Base-by-base conservation (phyloP, 2,797 vertebrate species). In the Rhabdomys pumilio region DNA sequence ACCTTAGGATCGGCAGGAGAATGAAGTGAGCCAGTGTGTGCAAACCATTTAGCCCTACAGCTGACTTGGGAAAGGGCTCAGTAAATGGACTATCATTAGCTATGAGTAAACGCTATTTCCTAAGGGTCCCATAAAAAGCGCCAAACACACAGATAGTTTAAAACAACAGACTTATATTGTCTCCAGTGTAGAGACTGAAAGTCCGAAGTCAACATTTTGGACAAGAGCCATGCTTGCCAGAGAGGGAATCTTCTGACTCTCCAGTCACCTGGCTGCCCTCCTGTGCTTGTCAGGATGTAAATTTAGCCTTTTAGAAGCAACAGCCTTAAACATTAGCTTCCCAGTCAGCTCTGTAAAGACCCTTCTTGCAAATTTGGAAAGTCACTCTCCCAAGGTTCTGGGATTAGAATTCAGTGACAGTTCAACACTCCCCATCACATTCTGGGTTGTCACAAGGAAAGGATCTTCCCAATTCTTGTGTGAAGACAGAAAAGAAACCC, bases 351-450 rank as follows among this genome's bases (percentile, higher is more conserved):
- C 57, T 53, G 55, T 83, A 61, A 89, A 69, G 41, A 90, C 26
- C 19, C 44, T 50, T 13, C 63, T 86, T 97, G n/a, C 92, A 91
- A 93, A 80, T 15, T 69, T 41, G 34, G 79, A 90, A 81, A 75
- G 59, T 87, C 17, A 55, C 10, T 29, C 67, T 86, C 88, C 80
- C 80, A 41, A 85, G 31, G 34, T 67, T 44, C 47, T 77, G 24
- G 9, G 44, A 34, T 59, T 88, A 77, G 65, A 13, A 83, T 38
- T 89, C 7, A 87, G 8, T 1, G 2, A 53, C 13, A 38, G 3
- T 61, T 85, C 90, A 90, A 44, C 38, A 13, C 10, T 11, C 5
- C 15, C 38, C 67, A 97, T 98, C 97, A 1, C 10, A 6, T 89
- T 57, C 41, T 38, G 26, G 24, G 47, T 76, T 17, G 79, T 10